Percentiles rank a stretch among this genome's conserved stretches.
phyloP scores from a whole-genome alignment of 1,140 invertebrate species.

The Euwallacea similis region DNA sequence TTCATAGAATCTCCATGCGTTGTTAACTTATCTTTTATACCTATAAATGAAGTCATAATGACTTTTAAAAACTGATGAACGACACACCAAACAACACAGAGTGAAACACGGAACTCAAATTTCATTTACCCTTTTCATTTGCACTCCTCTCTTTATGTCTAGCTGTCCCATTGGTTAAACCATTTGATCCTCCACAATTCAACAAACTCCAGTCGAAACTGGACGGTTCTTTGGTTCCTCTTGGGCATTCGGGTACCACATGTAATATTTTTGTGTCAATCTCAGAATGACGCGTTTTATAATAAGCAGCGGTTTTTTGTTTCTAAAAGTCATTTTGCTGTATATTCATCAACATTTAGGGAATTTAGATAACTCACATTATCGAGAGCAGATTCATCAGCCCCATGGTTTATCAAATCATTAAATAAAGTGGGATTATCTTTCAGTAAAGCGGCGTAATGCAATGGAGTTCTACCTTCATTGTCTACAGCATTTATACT shows the following conservation, averaged over 20 bases:
- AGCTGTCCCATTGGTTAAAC: neutral
- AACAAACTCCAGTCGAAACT: conserved; percentile 68
- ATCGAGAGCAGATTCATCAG: conserved; percentile 77
- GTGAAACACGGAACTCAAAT: neutral
- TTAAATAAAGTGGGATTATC: conserved; percentile 74
- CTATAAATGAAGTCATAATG: neutral
- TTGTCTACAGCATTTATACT: conserved; percentile 70
- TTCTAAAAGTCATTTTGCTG: conserved; percentile 59
- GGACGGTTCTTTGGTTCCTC: conserved; percentile 61
- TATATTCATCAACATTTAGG: neutral
- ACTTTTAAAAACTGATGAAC: neutral
- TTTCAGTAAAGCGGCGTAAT: conserved; percentile 80
- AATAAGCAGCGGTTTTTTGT: conserved; percentile 79
- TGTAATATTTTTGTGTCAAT: conserved; percentile 69
- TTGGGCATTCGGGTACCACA: conserved; percentile 75
- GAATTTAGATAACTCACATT: conserved; percentile 63
- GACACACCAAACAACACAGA: too few species aligned
- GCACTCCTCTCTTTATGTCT: neutral
- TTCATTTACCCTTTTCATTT: neutral
- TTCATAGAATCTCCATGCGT: neutral
- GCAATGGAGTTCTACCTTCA: conserved; percentile 86
- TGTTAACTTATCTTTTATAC: neutral
- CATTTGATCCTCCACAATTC: conserved; percentile 41
- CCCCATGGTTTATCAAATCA: conserved; percentile 71
- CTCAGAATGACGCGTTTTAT: conserved; percentile 73